Conservation (phyloP, 2,888 invertebrate species). For the Sepioteuthis lessoniana region DNA sequence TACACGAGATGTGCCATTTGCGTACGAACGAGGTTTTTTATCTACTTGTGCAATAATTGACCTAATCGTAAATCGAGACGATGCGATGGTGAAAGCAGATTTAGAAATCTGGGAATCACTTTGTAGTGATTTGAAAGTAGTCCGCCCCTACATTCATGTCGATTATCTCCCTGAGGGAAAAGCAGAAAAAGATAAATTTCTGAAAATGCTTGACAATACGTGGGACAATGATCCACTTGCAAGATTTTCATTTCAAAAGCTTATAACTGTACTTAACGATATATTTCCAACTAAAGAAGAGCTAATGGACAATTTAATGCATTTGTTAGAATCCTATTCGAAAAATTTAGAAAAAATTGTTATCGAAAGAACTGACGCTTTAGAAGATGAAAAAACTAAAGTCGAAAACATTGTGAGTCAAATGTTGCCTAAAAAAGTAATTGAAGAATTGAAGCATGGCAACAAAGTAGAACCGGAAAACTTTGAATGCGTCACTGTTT, state of each 20-base stretch:
- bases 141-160: not conserved
- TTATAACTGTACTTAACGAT: slow-evolving; percentile 60
- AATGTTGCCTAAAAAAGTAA: slow-evolving; percentile 69
- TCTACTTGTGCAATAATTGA: slow-evolving; percentile 54
- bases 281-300: slow-evolving; percentile 61
- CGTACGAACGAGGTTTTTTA: slow-evolving; percentile 54
- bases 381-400: slow-evolving; percentile 66
- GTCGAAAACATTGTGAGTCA: slow-evolving; percentile 67
- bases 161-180: not conserved
- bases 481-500: slow-evolving; percentile 67
- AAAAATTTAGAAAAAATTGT: slow-evolving; percentile 66
- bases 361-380: slow-evolving; percentile 62
- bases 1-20: slow-evolving; percentile 59
- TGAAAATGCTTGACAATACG: not conserved
- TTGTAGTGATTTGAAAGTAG: not conserved
- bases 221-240: slow-evolving; percentile 61
- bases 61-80: slow-evolving; percentile 58
- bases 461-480: slow-evolving; percentile 62
- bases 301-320: slow-evolving; percentile 61
- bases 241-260: slow-evolving; percentile 61
- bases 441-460: slow-evolving; percentile 66
- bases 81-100: slow-evolving; percentile 25
- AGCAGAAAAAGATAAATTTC: not conserved
- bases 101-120: not conserved
- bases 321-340: slow-evolving; percentile 63